Percentiles rank a stretch among this genome's conserved stretches.
Evolutionary conservation across 2,113 vertebrate genomes (phyloP).

Genomic region (Acanthochromis polyacanthus): DNA sequence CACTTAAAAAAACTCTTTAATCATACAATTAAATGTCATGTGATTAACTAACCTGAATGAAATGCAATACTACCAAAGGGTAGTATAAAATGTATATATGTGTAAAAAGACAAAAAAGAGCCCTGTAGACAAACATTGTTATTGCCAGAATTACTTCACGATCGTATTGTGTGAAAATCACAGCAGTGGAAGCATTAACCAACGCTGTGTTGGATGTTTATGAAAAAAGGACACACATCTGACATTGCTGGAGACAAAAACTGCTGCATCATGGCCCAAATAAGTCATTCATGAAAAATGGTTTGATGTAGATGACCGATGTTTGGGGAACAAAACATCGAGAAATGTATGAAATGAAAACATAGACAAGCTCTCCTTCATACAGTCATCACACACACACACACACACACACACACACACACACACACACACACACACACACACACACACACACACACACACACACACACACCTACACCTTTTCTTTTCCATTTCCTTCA

Average conservation of each 20-base stretch:
- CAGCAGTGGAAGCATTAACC: background rate
- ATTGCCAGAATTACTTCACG: no score
- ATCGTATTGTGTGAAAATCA: no score
- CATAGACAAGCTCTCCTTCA: background rate
- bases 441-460: conserved; percentile 10
- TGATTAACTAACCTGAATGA: no score
- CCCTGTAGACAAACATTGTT: no score
- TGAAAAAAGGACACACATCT: background rate
- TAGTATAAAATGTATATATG: no score
- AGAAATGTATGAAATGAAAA: conserved; percentile 44
- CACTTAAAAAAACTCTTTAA: no score
- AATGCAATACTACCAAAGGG: no score
- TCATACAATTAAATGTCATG: no score
- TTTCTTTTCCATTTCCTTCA: conserved; percentile 49
- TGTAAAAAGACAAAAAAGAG: no score
- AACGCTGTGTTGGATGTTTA: background rate
- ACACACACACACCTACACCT: conserved; percentile 40
- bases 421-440: conserved; percentile 19
- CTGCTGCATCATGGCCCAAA: conserved; percentile 37
- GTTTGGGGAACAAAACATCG: background rate
- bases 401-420: no score
- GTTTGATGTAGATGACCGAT: conserved; percentile 19
- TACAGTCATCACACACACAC: conserved; percentile 15
- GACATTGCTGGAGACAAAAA: conserved; percentile 10
- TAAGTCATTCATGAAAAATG: conserved; percentile 30